Percentiles rank a stretch among this genome's conserved stretches.
These are phyloP conservation scores for Arbacia lixula DNA, from an alignment of 53 echinoderm and acorn worm genomes.

Conservation along the genomic window DNA sequence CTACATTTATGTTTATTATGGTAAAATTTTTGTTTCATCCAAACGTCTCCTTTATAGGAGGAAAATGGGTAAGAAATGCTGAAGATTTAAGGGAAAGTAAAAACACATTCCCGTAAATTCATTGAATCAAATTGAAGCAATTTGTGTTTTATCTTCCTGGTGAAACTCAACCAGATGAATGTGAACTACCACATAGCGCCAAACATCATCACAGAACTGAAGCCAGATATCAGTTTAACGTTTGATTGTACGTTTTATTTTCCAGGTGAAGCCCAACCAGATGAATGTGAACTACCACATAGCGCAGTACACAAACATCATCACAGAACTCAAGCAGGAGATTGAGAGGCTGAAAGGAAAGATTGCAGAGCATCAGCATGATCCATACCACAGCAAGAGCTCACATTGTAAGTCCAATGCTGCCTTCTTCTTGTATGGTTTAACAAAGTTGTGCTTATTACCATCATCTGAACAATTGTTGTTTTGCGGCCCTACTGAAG, in stretches of 20 bases:
- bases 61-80: too few species aligned
- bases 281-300: constrained; percentile 93
- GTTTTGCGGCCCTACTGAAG: too few species aligned
- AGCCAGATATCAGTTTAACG: constrained; percentile 65
- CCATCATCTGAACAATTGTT: too few species aligned
- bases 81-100: too few species aligned
- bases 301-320: constrained; percentile 99
- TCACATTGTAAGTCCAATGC: constrained; percentile 12
- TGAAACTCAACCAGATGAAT: constrained; percentile 73
- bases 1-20: too few species aligned
- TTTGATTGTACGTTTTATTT: neutral
- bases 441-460: too few species aligned
- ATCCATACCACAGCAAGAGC: constrained; percentile 5
- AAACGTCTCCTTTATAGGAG: too few species aligned
- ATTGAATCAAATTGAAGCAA: too few species aligned
- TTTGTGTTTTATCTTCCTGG: constrained; percentile 24
- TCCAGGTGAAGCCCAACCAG: constrained; percentile 82
- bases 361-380: constrained; percentile 77
- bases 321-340: constrained; percentile 91
- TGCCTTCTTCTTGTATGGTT: too few species aligned
- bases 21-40: too few species aligned
- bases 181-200: constrained; percentile 89
- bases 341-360: constrained; percentile 88
- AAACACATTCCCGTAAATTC: too few species aligned
- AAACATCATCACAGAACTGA: constrained; percentile 87